A percentile compares a stretch with the other conserved stretches of the same genome.
These are phyloP conservation scores for Meiosimyza decipiens DNA, from an alignment of 2,888 invertebrate genomes.

Conservation along the genomic window DNA sequence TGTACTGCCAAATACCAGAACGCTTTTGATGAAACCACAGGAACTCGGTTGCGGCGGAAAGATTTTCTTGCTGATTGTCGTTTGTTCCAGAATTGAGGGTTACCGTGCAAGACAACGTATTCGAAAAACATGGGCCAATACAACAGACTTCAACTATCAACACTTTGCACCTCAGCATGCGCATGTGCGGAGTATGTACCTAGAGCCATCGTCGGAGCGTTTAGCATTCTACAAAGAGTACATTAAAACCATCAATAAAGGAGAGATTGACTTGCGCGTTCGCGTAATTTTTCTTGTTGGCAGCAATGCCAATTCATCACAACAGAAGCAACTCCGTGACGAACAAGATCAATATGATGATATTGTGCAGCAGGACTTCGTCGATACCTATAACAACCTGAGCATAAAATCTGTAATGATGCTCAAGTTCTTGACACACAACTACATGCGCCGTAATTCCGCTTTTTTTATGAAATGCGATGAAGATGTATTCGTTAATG, in stretches of 20 bases:
- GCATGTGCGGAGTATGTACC: conserved; percentile 57
- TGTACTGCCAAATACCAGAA: conserved; percentile 76
- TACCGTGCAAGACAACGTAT: conserved; percentile 70
- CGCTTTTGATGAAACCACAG: conserved; percentile 74
- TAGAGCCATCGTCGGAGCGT: conserved; percentile 52
- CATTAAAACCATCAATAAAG: conserved; percentile 46
- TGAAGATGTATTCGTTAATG: conserved; percentile 87
- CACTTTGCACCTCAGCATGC: conserved; percentile 60
- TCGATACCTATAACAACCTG: conserved; percentile 87
- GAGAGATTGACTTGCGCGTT: conserved; percentile 46
- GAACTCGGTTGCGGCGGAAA: conserved; percentile 68
- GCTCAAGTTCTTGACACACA: conserved; percentile 80
- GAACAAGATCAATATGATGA: conserved; percentile 79
- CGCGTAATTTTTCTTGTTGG: conserved; percentile 63
- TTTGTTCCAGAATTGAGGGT: conserved; percentile 79
- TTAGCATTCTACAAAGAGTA: conserved; percentile 56
- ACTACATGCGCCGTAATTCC: conserved; percentile 77
- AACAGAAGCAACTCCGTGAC: conserved; percentile 71
- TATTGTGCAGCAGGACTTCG: conserved; percentile 84
- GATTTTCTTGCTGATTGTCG: conserved; percentile 77
- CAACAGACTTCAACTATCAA: conserved; percentile 63
- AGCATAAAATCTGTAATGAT: conserved; percentile 87
- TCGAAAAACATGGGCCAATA: conserved; percentile 66
- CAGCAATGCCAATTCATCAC: conserved; percentile 50
- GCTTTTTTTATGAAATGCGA: conserved; percentile 86